A percentile compares a stretch with the other conserved stretches of the same genome.
These are phyloP conservation scores for Nixonia krombeini DNA, from an alignment of 1,140 invertebrate species.

Conservation along the genomic window DNA sequence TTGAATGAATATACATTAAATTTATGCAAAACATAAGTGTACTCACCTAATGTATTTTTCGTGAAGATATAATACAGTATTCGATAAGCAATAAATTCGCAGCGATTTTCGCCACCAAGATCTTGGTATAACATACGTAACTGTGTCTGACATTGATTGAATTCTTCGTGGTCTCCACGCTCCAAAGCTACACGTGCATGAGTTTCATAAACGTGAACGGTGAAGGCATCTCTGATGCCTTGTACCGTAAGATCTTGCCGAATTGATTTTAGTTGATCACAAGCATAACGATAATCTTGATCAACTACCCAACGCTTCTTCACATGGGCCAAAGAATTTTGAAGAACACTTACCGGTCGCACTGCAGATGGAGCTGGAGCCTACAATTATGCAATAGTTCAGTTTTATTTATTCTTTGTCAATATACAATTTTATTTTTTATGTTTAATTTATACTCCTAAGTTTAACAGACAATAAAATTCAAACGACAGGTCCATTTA, in stretches of 20 bases:
- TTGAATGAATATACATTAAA: not conserved
- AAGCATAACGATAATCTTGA: slow-evolving; percentile 95
- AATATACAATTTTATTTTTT: not conserved
- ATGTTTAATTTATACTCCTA: not conserved
- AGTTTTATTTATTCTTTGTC: not conserved
- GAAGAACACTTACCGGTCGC: slow-evolving; percentile 88
- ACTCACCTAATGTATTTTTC: slow-evolving; percentile 92
- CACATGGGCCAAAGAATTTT: slow-evolving; percentile 88
- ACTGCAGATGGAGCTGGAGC: slow-evolving; percentile 93
- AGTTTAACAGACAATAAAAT: no score
- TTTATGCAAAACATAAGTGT: slow-evolving; percentile 4
- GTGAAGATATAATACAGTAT: slow-evolving; percentile 98
- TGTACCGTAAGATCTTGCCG: slow-evolving; percentile 99
- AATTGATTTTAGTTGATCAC: slow-evolving; percentile 98
- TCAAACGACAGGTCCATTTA: no score
- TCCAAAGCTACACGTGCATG: slow-evolving; percentile 97
- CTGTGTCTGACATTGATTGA: slow-evolving; percentile 99
- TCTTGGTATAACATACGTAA: slow-evolving; percentile 90
- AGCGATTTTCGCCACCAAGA: slow-evolving; percentile 79
- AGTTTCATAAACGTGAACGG: slow-evolving; percentile 97
- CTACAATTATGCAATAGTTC: slow-evolving; percentile 63
- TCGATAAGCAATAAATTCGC: slow-evolving; percentile 95
- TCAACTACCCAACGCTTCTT: slow-evolving; percentile 91
- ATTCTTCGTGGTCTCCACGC: slow-evolving; percentile 97
- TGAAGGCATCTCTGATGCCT: slow-evolving; percentile 94